Evolutionary conservation across 2,113 vertebrate species (phyloP), one percentile per base, ranked within the genome.

Genomic region (Pedetes capensis): DNA sequence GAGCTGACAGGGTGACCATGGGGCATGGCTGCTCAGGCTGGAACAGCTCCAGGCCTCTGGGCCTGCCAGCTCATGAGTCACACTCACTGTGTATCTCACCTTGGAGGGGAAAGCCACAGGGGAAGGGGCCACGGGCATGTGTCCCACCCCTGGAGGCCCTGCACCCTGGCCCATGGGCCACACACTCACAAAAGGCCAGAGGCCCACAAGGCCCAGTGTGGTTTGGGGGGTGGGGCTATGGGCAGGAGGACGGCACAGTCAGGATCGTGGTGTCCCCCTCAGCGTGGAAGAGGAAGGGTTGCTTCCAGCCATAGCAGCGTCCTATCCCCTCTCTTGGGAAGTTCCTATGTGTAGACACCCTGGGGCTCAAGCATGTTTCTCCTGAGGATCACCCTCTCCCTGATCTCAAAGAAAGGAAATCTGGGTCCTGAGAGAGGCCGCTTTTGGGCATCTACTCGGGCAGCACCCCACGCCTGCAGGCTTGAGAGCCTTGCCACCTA

Each of bases 91-190:
- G 1, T 5, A 51, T 4, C 90, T n/a, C n/a, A n/a, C n/a, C n/a
- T n/a, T n/a, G n/a, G n/a, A n/a, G n/a, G n/a, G n/a, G n/a, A n/a
- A n/a, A n/a, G n/a, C n/a, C n/a, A n/a, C n/a, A n/a, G n/a, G n/a
- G n/a, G n/a, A n/a, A n/a, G n/a, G n/a, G n/a, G n/a, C n/a, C n/a
- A n/a, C n/a, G n/a, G n/a, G n/a, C 51, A 51, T 10, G 51, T 51
- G 51, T 51, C 51, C 51, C 14, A 10, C 51, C 51, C 14, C 51
- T 51, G 51, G 51, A 72, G 51, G 27, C 47, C 55, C 9, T n/a
- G 25, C 0, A 8, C 25, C 3, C 12, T 8, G 18, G 7, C 51
- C n/a, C 17, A 0, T 9, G 6, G 23, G 44, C 44, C 66, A n/a
- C 64, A 23, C 39, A 12, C 11, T 8, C 39, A 12, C 5, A 8